Percentiles rank a stretch among this genome's conserved stretches.
Conservation (phyloP, 2,888 invertebrate genomes). For the Dorcus hopei region DNA sequence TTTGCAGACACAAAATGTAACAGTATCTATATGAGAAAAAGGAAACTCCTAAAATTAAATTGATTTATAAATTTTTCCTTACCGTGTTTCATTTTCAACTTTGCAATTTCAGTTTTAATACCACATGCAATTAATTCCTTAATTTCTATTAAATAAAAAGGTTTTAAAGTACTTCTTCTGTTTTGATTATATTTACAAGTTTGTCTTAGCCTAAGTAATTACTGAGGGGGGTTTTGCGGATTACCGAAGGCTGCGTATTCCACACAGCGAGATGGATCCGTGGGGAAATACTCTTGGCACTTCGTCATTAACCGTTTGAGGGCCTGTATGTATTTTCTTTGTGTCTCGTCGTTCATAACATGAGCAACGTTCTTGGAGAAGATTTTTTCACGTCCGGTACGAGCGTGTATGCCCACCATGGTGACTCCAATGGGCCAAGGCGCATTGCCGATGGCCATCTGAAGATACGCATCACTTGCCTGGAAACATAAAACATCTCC, state of each 20-base stretch:
- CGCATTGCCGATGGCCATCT: slow-evolving; percentile 99
- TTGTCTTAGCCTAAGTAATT: too few relatives aligned
- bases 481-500: slow-evolving; percentile 37
- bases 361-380: slow-evolving; percentile 99
- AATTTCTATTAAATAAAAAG: neutral
- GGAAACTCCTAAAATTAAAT: too few relatives aligned
- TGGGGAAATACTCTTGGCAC: slow-evolving; percentile 94
- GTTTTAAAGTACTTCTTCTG: neutral
- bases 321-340: slow-evolving; percentile 95
- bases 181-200: neutral
- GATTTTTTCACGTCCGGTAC: slow-evolving; percentile 98
- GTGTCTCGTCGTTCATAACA: slow-evolving; percentile 98
- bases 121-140: neutral
- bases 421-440: slow-evolving; percentile 99
- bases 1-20: too few relatives aligned
- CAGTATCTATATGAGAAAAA: too few relatives aligned
- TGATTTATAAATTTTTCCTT: too few relatives aligned
- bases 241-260: slow-evolving; percentile 68
- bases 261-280: slow-evolving; percentile 95
- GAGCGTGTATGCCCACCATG: slow-evolving; percentile 99
- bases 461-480: slow-evolving; percentile 96
- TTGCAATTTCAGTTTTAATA: too few relatives aligned
- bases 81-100: too few relatives aligned
- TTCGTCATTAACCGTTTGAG: slow-evolving; percentile 96
- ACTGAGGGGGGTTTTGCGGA: slow-evolving; percentile 8